Percentiles rank a stretch among this genome's conserved stretches.
Evolutionary conservation across 2,113 vertebrate genomes (phyloP).

Genomic region (Empidonax alnorum): DNA sequence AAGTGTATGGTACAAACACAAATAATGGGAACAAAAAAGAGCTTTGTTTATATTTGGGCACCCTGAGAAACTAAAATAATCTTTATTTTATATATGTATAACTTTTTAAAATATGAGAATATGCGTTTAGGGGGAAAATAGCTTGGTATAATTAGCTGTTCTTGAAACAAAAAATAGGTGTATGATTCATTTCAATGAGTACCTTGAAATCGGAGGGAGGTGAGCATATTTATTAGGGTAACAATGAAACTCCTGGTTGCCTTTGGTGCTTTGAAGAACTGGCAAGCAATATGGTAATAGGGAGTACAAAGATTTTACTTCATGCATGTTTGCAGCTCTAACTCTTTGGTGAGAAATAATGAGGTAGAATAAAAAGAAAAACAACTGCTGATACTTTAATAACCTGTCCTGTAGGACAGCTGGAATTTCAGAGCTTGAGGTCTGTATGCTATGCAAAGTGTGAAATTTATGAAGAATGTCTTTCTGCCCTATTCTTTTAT

Average conservation of each 20-base stretch:
- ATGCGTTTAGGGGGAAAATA: not conserved
- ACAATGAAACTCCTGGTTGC: not conserved
- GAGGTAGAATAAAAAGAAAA: constrained; percentile 1
- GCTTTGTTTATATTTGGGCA: not conserved
- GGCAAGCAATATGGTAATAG: not conserved
- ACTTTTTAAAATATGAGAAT: not conserved
- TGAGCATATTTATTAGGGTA: not conserved
- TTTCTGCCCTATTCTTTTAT: not conserved
- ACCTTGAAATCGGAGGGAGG: not conserved
- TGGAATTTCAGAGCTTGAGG: not conserved
- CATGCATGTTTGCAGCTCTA: not conserved
- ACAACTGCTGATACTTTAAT: constrained; percentile 28
- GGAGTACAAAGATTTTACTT: not conserved
- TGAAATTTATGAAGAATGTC: not conserved
- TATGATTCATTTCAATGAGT: not conserved
- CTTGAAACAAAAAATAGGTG: not conserved
- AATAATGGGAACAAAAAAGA: not conserved
- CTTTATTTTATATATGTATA: not conserved
- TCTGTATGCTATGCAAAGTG: not conserved
- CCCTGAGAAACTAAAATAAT: not conserved
- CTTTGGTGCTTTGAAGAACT: constrained; percentile 19
- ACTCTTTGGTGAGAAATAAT: not conserved
- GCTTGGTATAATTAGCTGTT: not conserved
- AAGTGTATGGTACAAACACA: not conserved
- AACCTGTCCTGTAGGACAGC: constrained; percentile 3